A percentile compares a stretch with the other conserved stretches of the same genome.
Conservation (phyloP, 2,797 vertebrate genomes). For the Gymnoscopelus microlampas region DNA sequence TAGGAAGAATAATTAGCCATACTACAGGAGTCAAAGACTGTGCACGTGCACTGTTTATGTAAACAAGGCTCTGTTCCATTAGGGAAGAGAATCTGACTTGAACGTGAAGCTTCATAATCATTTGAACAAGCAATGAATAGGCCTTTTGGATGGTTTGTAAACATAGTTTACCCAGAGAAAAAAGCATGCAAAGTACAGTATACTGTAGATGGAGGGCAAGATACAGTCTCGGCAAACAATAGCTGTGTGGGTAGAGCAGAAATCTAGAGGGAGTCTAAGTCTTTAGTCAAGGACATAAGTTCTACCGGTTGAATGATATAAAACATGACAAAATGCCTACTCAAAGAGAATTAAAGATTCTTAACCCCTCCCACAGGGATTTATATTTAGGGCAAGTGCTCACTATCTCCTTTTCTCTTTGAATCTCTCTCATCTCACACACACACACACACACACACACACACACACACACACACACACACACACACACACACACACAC, state of each 20-base stretch:
- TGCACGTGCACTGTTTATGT: not conserved
- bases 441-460: not conserved
- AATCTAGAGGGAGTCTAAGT: constrained; percentile 75
- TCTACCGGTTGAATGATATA: constrained; percentile 84
- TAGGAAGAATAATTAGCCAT: not conserved
- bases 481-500: not conserved
- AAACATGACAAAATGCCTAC: constrained; percentile 85
- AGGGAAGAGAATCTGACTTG: no score
- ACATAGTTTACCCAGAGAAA: constrained; percentile 1
- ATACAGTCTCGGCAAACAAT: constrained; percentile 66
- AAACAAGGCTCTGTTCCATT: no score
- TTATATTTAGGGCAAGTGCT: constrained; percentile 78
- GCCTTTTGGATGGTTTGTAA: constrained; percentile 16
- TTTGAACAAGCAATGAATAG: not conserved
- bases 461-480: no score
- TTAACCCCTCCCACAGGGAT: constrained; percentile 73
- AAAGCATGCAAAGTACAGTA: no score
- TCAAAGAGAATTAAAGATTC: constrained; percentile 80
- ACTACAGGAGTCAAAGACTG: not conserved
- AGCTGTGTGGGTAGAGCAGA: constrained; percentile 69
- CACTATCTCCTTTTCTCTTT: constrained; percentile 31
- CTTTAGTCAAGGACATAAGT: constrained; percentile 80
- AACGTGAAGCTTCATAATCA: no score
- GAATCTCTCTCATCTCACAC: constrained; percentile 37
- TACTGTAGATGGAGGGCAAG: constrained; percentile 39